Conservation (phyloP, 2,113 vertebrate genomes). For the Etia nguti region DNA sequence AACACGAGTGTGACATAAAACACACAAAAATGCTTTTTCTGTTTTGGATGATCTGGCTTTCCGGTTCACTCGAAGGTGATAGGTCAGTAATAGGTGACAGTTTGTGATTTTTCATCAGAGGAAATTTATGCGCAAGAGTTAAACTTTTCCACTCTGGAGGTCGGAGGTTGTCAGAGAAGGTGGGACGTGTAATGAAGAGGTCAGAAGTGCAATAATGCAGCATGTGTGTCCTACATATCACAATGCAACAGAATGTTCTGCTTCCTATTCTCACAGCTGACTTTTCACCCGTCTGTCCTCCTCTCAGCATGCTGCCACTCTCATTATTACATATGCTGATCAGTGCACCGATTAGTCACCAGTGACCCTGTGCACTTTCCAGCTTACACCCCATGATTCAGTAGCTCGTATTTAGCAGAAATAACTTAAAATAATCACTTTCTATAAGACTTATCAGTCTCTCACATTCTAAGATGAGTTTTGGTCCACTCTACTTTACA, state of each 20-base stretch:
- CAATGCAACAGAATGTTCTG: not conserved
- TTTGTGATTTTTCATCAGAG: not conserved
- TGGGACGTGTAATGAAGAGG: not conserved
- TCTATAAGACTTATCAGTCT: not conserved
- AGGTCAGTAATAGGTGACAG: not conserved
- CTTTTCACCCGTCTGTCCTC: not conserved
- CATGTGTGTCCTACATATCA: not conserved
- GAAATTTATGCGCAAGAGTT: not conserved
- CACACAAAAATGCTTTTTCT: not conserved
- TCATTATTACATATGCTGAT: not conserved
- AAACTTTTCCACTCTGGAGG: not conserved
- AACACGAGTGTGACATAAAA: not conserved
- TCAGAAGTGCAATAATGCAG: not conserved
- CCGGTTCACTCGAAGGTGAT: not conserved
- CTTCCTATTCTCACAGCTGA: not conserved
- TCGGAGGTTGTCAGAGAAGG: not conserved
- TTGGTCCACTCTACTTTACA: not conserved
- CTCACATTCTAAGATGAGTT: not conserved
- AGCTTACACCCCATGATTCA: not conserved
- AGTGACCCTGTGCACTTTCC: not conserved
- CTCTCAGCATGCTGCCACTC: not conserved
- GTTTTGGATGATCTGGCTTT: not conserved
- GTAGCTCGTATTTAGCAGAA: not conserved
- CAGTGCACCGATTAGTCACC: not conserved
- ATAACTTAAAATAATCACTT: not conserved